Evolutionary conservation across 2,797 vertebrate species (phyloP), one percentile per base, ranked within the genome.

Genomic region (Syndactyla subalaris): DNA sequence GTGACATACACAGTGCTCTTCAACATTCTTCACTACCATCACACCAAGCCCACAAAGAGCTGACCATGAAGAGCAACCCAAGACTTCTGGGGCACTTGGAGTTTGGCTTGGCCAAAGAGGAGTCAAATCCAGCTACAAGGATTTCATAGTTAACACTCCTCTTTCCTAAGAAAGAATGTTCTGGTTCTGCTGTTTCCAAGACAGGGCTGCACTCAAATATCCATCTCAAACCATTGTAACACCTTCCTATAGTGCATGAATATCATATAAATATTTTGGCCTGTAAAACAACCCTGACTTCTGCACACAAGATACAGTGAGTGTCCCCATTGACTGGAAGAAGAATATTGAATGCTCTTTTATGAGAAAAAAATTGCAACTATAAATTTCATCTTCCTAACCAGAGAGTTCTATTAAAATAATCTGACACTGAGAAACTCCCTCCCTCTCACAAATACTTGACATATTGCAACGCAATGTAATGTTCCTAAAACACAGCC

Each of bases 261-360:
- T 20, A 54, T 4, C 19, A 22, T 9, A 24, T 6, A 38, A 72
- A 34, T 65, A 49, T 41, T 86, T 29, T 41, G 55, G 34, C 22
- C 62, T n/a, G 8, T 23, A 24, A 63, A 58, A 29, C 8, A 52
- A 68, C 14, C 26, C 18, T 76, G n/a, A 41, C 10, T 70, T 73
- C 46, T 48, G 21, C n/a, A 41, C 20, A 38, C 1, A 4, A 65
- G 18, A 20, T 7, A 38, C 7, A 36, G 13, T 0, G 0, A 86
- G 21, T 3, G 1, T 24, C 72, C 26, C 32, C 24, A 30, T 0
- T 43, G 55, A 34, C 17, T 49, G 19, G 46, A 70, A 29, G 19
- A 72, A 75, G 14, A 51, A 12, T 27, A 8, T 4, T 48, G 17
- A 55, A 62, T 15, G 22, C 0, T 63, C 12, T 81, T 79, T 46